Conservation (phyloP, 2,797 vertebrate genomes). For the Coranthus polyacanthus region DNA sequence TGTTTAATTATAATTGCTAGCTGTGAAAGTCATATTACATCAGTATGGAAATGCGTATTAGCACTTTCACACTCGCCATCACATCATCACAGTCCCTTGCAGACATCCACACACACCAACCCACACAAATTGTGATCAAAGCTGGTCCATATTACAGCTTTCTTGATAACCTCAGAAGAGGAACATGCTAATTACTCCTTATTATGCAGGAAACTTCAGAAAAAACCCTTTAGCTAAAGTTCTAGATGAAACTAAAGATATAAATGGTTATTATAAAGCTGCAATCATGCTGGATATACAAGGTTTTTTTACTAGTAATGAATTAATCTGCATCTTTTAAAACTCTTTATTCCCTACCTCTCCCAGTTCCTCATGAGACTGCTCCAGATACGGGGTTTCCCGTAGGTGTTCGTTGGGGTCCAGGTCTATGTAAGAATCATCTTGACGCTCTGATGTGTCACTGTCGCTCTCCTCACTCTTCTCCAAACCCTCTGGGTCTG, state of each 20-base stretch:
- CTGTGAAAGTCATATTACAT: constrained; percentile 45
- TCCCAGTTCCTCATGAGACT: constrained; percentile 94
- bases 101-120: constrained; percentile 11
- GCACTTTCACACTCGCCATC: constrained; percentile 35
- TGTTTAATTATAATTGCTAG: constrained; percentile 58
- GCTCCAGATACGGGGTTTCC: constrained; percentile 93
- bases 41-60: constrained; percentile 31
- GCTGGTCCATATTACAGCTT: constrained; percentile 15
- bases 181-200: constrained; percentile 26
- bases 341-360: constrained; percentile 88
- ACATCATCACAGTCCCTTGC: constrained; percentile 4
- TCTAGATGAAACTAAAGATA: constrained; percentile 8
- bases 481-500: constrained; percentile 93
- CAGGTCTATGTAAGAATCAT: constrained; percentile 92
- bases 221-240: constrained; percentile 12
- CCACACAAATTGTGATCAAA: constrained; percentile 39
- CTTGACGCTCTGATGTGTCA: constrained; percentile 95
- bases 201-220: constrained; percentile 28
- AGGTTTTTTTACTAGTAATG: background rate
- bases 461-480: constrained; percentile 98
- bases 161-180: constrained; percentile 17
- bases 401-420: constrained; percentile 90
- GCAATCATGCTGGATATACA: background rate
- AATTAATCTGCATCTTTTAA: background rate
- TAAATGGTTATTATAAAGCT: too few species aligned